phyloP scores from a whole-genome alignment of 2,113 vertebrate species.

The Zosterops lateralis region DNA sequence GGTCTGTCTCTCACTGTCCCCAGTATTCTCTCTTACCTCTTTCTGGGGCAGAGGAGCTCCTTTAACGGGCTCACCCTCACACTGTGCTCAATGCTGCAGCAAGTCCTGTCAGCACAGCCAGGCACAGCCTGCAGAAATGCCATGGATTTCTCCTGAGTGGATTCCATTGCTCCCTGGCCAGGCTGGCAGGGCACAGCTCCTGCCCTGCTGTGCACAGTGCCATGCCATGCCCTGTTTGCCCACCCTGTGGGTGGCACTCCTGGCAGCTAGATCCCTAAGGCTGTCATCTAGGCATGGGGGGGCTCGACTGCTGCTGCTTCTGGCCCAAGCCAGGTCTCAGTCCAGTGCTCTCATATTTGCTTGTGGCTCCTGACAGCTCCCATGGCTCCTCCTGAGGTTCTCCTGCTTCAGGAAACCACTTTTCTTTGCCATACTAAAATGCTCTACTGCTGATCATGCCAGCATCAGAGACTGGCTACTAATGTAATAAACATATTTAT shows the following conservation, averaged over 20 bases:
- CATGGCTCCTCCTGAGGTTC: background rate
- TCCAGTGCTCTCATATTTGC: background rate
- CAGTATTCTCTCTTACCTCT: background rate
- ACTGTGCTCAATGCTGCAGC: background rate
- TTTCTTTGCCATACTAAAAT: background rate
- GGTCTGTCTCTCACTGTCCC: background rate
- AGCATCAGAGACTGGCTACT: too few relatives aligned
- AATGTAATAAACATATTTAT: background rate
- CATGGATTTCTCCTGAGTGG: fast-evolving
- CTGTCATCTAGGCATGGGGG: fast-evolving
- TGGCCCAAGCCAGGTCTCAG: background rate
- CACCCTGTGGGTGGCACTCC: background rate
- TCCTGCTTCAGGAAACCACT: fast-evolving
- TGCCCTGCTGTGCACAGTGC: background rate
- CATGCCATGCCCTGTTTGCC: background rate
- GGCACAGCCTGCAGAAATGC: background rate
- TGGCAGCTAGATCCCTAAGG: background rate
- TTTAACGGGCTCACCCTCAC: fast-evolving
- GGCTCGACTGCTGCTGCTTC: background rate
- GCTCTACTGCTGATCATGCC: background rate
- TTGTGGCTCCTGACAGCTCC: background rate
- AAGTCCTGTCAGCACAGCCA: background rate
- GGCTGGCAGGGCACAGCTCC: background rate
- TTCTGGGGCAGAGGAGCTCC: background rate
- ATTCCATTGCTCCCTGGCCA: fast-evolving